Percentiles rank a stretch among this genome's conserved stretches.
These are phyloP conservation scores for Tanytarsus gracilentus DNA, from an alignment of 2,888 invertebrate genomes.

Conservation along the genomic window DNA sequence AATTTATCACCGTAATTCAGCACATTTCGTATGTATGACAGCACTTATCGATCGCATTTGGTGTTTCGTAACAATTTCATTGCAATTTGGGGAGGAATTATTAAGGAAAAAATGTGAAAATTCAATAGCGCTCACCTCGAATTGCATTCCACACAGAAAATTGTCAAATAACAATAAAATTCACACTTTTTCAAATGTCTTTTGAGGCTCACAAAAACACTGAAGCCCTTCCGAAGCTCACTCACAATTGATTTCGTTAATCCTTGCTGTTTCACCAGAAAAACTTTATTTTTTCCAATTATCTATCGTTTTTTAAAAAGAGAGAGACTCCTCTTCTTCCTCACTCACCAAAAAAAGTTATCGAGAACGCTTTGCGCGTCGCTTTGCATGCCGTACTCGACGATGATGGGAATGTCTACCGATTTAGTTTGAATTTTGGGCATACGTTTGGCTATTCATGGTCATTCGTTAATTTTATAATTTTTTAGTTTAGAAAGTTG, in stretches of 20 bases:
- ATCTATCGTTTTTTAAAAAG: background rate
- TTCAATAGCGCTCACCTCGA: constrained; percentile 8
- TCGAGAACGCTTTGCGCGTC: no score
- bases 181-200: background rate
- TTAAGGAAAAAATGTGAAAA: background rate
- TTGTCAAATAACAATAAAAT: background rate
- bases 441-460: no score
- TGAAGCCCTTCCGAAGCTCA: constrained; percentile 12
- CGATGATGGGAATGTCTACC: no score
- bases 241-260: constrained; percentile 16
- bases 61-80: constrained; percentile 21
- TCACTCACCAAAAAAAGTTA: no score
- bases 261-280: constrained; percentile 1
- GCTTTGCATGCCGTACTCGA: no score
- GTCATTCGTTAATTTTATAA: no score
- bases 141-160: constrained; percentile 8
- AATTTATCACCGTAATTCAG: constrained; percentile 8
- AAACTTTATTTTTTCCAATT: background rate
- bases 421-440: no score
- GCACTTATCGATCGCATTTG: constrained; percentile 11
- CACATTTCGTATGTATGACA: background rate
- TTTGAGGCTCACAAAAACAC: background rate
- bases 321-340: no score
- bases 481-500: no score
- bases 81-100: constrained; percentile 5